phyloP scores from a whole-genome alignment of 2,888 invertebrate species.

The Drosophila macrothrix region DNA sequence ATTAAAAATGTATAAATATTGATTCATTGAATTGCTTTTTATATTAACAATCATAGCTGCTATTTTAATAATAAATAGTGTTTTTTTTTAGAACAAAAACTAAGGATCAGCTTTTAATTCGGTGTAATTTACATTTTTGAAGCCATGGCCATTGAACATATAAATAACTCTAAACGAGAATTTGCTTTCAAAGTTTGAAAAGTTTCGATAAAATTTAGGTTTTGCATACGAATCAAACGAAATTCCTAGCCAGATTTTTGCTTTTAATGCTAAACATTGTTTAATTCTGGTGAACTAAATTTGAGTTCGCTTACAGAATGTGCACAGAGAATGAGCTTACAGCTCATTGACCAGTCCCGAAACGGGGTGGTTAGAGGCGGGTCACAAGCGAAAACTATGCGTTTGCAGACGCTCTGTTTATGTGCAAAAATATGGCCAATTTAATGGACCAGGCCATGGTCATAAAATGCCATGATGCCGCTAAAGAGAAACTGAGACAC shows the following conservation, averaged over 20 bases:
- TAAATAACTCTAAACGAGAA: neutral
- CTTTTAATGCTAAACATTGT: slow-evolving; percentile 23
- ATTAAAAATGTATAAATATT: neutral
- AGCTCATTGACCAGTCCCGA: slow-evolving; percentile 52
- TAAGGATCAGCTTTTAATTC: neutral
- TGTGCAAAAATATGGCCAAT: slow-evolving; percentile 72
- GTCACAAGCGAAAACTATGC: slow-evolving; percentile 54
- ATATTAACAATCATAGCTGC: neutral
- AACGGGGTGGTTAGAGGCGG: neutral
- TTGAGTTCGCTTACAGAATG: slow-evolving; percentile 17
- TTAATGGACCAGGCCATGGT: slow-evolving; percentile 61
- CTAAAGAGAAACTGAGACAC: neutral
- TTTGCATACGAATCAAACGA: neutral
- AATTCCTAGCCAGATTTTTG: neutral
- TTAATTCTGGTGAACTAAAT: slow-evolving; percentile 16
- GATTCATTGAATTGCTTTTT: neutral
- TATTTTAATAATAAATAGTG: neutral
- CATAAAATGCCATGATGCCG: slow-evolving; percentile 34
- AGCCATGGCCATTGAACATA: neutral
- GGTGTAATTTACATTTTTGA: neutral
- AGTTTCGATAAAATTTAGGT: neutral
- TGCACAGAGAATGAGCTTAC: slow-evolving; percentile 42
- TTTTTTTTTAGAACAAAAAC: neutral
- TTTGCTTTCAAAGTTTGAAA: neutral
- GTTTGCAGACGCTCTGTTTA: slow-evolving; percentile 55